phyloP scores from a whole-genome alignment of 2,797 vertebrate species.

The Melanotaenia nigrans region DNA sequence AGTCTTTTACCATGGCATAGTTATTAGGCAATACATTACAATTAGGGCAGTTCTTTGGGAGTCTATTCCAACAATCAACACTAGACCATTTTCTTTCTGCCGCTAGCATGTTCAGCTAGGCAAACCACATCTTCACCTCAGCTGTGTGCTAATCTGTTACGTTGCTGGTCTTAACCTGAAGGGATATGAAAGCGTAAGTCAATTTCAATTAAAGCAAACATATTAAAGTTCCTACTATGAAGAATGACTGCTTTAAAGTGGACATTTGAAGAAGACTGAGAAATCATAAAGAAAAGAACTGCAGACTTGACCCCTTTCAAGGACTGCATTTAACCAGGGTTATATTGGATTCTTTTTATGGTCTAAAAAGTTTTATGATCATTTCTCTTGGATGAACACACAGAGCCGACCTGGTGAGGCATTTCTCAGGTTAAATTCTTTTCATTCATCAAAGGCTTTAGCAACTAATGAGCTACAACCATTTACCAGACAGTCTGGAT shows the following conservation, averaged over 20 bases:
- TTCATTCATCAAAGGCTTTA: constrained; percentile 22
- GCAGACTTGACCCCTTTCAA: neutral
- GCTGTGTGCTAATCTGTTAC: neutral
- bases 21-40: too few species aligned
- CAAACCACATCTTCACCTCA: neutral
- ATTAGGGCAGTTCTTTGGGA: too few species aligned
- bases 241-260: neutral
- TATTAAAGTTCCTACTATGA: neutral
- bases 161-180: neutral
- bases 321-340: neutral
- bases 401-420: neutral
- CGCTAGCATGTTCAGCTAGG: neutral
- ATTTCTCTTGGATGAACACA: constrained; percentile 1
- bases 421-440: neutral
- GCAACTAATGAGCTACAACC: constrained; percentile 25
- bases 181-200: neutral
- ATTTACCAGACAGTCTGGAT: constrained; percentile 10
- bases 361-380: neutral
- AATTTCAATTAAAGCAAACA: neutral
- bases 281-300: neutral
- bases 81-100: neutral
- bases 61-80: neutral
- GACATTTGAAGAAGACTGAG: neutral
- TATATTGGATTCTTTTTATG: neutral
- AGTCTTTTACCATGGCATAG: too few species aligned